These are phyloP conservation scores for Amblyopsis rosae DNA, from an alignment of 2,113 vertebrate species.

Conservation along the genomic window DNA sequence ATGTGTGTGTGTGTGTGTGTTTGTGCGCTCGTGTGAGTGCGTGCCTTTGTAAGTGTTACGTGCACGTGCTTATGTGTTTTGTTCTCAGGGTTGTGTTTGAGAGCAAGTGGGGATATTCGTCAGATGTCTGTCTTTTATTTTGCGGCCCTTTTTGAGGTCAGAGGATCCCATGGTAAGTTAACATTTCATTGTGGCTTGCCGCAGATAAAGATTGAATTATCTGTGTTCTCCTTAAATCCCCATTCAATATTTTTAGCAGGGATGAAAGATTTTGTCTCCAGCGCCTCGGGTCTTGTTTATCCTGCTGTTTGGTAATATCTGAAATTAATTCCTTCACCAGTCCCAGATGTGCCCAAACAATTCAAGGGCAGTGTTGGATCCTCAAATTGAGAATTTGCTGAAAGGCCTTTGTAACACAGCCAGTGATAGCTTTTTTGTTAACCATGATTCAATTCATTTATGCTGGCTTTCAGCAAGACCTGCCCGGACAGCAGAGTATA, in stretches of 20 bases:
- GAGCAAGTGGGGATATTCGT: constrained; percentile 34
- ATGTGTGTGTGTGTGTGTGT: background rate
- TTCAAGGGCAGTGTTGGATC: constrained; percentile 67
- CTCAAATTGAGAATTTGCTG: constrained; percentile 58
- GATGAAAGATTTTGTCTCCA: constrained; percentile 63
- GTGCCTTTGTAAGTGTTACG: background rate
- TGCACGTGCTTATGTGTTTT: constrained; percentile 7
- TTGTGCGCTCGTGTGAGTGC: background rate
- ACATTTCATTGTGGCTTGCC: constrained; percentile 57
- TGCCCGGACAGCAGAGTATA: constrained; percentile 38
- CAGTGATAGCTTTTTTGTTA: constrained; percentile 46
- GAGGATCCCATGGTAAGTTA: constrained; percentile 57
- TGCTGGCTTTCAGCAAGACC: constrained; percentile 40
- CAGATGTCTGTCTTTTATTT: constrained; percentile 58
- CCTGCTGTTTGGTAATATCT: constrained; percentile 73
- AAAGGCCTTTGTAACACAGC: constrained; percentile 39
- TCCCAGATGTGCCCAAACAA: constrained; percentile 65
- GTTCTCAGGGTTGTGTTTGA: constrained; percentile 17
- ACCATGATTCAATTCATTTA: constrained; percentile 55
- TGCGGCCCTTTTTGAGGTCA: constrained; percentile 45
- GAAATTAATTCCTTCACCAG: constrained; percentile 68
- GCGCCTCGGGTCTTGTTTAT: constrained; percentile 56
- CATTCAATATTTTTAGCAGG: constrained; percentile 53
- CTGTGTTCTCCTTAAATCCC: constrained; percentile 64
- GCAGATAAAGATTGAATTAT: constrained; percentile 67